Conservation (phyloP, 2,797 vertebrate genomes). For the Leptoclinus maculatus region DNA sequence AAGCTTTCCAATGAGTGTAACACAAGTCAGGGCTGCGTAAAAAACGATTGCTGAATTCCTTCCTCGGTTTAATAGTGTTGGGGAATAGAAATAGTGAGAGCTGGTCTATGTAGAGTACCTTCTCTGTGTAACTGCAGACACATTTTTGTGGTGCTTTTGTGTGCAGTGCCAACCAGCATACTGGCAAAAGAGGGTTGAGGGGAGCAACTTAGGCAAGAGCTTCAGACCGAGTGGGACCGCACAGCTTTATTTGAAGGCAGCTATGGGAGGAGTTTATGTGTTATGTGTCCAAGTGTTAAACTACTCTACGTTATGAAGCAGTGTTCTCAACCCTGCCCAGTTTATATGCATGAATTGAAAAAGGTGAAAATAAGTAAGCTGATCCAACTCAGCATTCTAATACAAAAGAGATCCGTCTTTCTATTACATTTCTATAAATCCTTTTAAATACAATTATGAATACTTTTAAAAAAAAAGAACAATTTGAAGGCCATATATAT, state of each 20-base stretch:
- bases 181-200: slow-evolving; percentile 1
- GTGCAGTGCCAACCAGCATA: neutral
- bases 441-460: too few species aligned
- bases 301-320: neutral
- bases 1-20: slow-evolving; percentile 14
- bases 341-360: neutral
- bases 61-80: slow-evolving; percentile 21
- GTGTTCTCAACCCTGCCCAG: neutral
- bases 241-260: slow-evolving; percentile 5
- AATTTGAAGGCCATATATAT: neutral
- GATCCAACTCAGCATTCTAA: neutral
- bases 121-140: neutral
- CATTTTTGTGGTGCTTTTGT: slow-evolving; percentile 18
- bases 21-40: slow-evolving; percentile 9
- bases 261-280: neutral
- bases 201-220: neutral
- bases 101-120: neutral
- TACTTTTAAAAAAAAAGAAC: neutral
- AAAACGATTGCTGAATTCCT: slow-evolving; percentile 23
- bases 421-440: neutral
- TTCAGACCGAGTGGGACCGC: neutral
- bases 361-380: neutral
- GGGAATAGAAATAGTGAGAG: slow-evolving; percentile 13
- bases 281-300: neutral
- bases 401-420: neutral